Conservation (phyloP, 2,888 invertebrate genomes). For the Scaptomyza parva region DNA sequence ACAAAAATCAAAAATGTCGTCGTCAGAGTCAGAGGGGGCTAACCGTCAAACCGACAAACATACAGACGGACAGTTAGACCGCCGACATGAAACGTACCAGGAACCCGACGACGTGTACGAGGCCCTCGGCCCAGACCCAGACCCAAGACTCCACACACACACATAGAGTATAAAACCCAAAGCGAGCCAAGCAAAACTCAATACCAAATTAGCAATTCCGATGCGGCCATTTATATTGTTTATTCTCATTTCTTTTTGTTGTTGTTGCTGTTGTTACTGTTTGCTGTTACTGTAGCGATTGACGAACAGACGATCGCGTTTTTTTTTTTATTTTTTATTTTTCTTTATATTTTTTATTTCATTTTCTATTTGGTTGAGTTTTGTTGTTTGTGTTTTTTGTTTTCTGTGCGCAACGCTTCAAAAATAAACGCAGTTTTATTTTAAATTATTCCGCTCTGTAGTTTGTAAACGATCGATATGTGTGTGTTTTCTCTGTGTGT, state of each 20-base stretch:
- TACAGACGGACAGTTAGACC: conserved; percentile 7
- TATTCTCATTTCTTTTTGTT: conserved; percentile 64
- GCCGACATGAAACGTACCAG: conserved; percentile 41
- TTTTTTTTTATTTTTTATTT: conserved; percentile 50
- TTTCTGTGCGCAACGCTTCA: conserved; percentile 46
- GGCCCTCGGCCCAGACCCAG: conserved; percentile 63
- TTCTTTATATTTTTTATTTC: conserved; percentile 62
- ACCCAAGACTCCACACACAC: conserved; percentile 41
- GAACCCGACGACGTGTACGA: conserved; percentile 44
- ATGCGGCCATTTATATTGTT: conserved; percentile 80
- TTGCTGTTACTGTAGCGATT: conserved; percentile 44
- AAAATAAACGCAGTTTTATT: conserved; percentile 60
- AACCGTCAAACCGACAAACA: conserved; percentile 11
- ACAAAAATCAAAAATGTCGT: conserved; percentile 72
- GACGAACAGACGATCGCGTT: conserved; percentile 78
- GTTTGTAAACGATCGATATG: conserved; percentile 61
- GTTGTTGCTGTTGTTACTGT: conserved; percentile 30
- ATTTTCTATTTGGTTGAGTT: conserved; percentile 67
- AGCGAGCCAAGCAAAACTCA: conserved; percentile 61
- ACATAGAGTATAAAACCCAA: conserved; percentile 31
- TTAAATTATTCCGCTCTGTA: conserved; percentile 58
- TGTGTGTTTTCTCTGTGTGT: conserved; percentile 34
- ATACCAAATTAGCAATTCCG: conserved; percentile 80
- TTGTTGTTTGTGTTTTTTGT: conserved; percentile 13
- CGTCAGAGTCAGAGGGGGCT: conserved; percentile 27